Conservation (phyloP, 1,140 invertebrate species). For the Thalassaphorura encarpata region DNA sequence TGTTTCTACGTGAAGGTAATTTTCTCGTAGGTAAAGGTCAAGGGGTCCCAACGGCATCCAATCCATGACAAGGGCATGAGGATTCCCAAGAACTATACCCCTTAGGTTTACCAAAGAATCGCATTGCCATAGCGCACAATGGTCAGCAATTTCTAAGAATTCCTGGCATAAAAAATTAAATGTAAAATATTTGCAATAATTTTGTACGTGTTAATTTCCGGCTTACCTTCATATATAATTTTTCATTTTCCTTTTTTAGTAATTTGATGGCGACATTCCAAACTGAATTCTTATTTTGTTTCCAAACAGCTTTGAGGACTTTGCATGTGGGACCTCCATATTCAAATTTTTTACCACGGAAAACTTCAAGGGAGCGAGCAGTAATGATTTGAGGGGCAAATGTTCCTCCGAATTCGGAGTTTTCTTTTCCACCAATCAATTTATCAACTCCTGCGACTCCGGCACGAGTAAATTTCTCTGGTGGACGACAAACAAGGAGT, state of each 20-base stretch:
- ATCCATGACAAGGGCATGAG: slow-evolving; percentile 70
- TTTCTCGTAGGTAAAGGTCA: slow-evolving; percentile 48
- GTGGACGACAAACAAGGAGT: slow-evolving; percentile 53
- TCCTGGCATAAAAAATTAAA: slow-evolving; percentile 43
- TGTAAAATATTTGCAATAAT: too few relatives aligned
- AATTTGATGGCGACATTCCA: slow-evolving; percentile 63
- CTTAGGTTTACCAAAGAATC: slow-evolving; percentile 58
- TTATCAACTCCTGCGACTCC: slow-evolving; percentile 36
- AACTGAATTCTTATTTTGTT: slow-evolving; percentile 55
- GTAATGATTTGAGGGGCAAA: slow-evolving; percentile 47
- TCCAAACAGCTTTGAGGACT: slow-evolving; percentile 56
- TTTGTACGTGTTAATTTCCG: too few relatives aligned
- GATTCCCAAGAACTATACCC: slow-evolving; percentile 60
- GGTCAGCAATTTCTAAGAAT: slow-evolving; percentile 60
- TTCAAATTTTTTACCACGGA: slow-evolving; percentile 50
- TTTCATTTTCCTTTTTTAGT: slow-evolving; percentile 51
- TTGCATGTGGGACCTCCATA: slow-evolving; percentile 50
- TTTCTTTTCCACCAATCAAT: neutral
- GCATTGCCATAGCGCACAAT: slow-evolving; percentile 63
- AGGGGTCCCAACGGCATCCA: slow-evolving; percentile 63
- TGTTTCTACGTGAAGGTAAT: slow-evolving; percentile 42
- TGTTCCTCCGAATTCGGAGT: slow-evolving; percentile 24
- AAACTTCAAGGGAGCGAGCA: slow-evolving; percentile 52
- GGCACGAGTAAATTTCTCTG: slow-evolving; percentile 35
- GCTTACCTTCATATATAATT: slow-evolving; percentile 46